Percentiles rank a stretch among this genome's conserved stretches.
Conservation (phyloP, 2,113 vertebrate genomes). For the Pteropus alecto region DNA sequence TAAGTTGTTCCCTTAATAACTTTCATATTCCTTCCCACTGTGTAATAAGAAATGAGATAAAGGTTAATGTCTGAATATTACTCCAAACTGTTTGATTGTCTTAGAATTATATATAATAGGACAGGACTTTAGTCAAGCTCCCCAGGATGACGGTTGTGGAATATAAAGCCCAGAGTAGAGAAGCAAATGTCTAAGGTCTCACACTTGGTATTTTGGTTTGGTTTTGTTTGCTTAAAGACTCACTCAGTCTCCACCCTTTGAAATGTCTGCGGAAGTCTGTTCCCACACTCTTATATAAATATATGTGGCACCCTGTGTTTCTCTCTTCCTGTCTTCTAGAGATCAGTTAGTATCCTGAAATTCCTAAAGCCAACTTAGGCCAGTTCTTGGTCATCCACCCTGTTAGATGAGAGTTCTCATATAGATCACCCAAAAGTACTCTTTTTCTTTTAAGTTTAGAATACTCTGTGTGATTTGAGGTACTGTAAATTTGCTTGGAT, state of each 20-base stretch:
- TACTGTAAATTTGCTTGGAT: neutral
- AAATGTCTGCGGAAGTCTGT: neutral
- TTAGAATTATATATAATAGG: neutral
- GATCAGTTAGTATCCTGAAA: neutral
- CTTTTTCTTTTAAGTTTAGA: neutral
- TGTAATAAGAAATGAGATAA: neutral
- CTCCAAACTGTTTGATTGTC: neutral
- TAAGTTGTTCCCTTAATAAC: slow-evolving; percentile 69
- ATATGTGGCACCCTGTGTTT: neutral
- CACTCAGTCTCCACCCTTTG: neutral
- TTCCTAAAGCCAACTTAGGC: neutral
- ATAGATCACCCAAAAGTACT: neutral
- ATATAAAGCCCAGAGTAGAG: neutral
- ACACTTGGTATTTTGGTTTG: neutral
- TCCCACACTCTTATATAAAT: slow-evolving; percentile 23
- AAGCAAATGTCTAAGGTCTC: neutral
- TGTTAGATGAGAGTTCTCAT: neutral
- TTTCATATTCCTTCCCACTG: rapidly evolving
- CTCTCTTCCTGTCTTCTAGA: neutral
- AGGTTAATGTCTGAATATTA: neutral
- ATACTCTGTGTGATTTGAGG: neutral
- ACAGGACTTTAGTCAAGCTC: neutral
- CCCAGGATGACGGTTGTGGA: rapidly evolving
- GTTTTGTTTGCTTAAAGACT: slow-evolving; percentile 13
- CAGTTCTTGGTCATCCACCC: neutral